phyloP scores from a whole-genome alignment of 2,888 invertebrate genomes.

The Papilio protenor region DNA sequence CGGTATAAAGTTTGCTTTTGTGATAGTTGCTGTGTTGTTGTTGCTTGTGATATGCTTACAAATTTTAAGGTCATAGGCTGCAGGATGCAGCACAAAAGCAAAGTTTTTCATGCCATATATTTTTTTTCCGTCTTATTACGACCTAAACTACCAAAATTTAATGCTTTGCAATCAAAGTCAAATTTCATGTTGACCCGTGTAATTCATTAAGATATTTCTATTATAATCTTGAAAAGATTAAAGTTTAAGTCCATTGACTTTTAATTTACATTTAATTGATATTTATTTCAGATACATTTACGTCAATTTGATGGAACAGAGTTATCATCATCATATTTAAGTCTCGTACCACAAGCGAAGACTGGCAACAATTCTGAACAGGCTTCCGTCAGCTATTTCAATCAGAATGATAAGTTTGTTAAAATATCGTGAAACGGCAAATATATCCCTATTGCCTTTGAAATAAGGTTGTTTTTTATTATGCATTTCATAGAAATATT shows the following conservation, averaged over 20 bases:
- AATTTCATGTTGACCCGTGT: no score
- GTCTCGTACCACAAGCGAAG: constrained; percentile 60
- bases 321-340: constrained; percentile 83
- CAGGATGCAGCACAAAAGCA: no score
- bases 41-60: no score
- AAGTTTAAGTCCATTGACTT: not conserved
- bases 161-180: no score
- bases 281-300: constrained; percentile 57
- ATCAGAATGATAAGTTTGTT: constrained; percentile 72
- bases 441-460: not conserved
- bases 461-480: constrained; percentile 27
- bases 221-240: constrained; percentile 2
- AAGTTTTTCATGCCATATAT: no score
- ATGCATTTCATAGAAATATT: constrained; percentile 20
- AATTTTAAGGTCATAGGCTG: no score
- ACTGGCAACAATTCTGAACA: constrained; percentile 63
- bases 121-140: no score
- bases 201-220: not conserved
- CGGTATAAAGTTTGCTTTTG: no score
- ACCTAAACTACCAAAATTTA: no score
- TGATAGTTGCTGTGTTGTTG: no score
- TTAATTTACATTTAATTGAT: constrained; percentile 26
- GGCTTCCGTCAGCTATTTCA: constrained; percentile 76
- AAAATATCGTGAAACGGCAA: constrained; percentile 63
- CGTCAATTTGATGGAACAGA: constrained; percentile 88